Percentiles rank a stretch among this genome's conserved stretches.
phyloP scores from a whole-genome alignment of 2,797 vertebrate species.

The Acipenser oxyrinchus region DNA sequence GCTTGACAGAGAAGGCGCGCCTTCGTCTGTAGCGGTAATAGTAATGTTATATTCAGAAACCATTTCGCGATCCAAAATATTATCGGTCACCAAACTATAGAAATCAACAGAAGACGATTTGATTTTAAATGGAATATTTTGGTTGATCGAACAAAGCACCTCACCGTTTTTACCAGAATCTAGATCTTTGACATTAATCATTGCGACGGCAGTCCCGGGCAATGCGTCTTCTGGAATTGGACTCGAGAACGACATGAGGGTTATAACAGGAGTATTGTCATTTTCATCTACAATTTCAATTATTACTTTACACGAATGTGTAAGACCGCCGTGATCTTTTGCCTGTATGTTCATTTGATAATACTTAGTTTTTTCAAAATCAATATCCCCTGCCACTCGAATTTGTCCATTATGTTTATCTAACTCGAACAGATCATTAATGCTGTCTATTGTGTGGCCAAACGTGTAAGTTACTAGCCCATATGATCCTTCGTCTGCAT shows the following conservation, averaged over 20 bases:
- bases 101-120: slow-evolving; percentile 33
- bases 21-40: slow-evolving; percentile 38
- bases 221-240: slow-evolving; percentile 28
- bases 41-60: slow-evolving; percentile 31
- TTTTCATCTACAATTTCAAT: slow-evolving; percentile 38
- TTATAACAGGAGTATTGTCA: slow-evolving; percentile 37
- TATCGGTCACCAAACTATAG: slow-evolving; percentile 36
- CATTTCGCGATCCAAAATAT: slow-evolving; percentile 36
- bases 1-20: slow-evolving; percentile 40
- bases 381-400: slow-evolving; percentile 25
- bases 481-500: slow-evolving; percentile 4
- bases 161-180: slow-evolving; percentile 40
- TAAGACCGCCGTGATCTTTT: slow-evolving; percentile 33
- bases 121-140: slow-evolving; percentile 33
- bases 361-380: slow-evolving; percentile 33
- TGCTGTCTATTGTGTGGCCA: background rate
- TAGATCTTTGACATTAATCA: slow-evolving; percentile 43
- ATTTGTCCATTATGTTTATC: slow-evolving; percentile 9
- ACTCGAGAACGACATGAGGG: slow-evolving; percentile 30
- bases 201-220: slow-evolving; percentile 29
- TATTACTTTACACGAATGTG: slow-evolving; percentile 35
- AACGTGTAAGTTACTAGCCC: slow-evolving; percentile 2
- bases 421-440: background rate
- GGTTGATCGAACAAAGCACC: slow-evolving; percentile 30
- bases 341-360: slow-evolving; percentile 37